A percentile compares a stretch with the other conserved stretches of the same genome.
These are phyloP conservation scores for Epirrita christyi DNA, from an alignment of 2,888 invertebrate genomes.

Conservation along the genomic window DNA sequence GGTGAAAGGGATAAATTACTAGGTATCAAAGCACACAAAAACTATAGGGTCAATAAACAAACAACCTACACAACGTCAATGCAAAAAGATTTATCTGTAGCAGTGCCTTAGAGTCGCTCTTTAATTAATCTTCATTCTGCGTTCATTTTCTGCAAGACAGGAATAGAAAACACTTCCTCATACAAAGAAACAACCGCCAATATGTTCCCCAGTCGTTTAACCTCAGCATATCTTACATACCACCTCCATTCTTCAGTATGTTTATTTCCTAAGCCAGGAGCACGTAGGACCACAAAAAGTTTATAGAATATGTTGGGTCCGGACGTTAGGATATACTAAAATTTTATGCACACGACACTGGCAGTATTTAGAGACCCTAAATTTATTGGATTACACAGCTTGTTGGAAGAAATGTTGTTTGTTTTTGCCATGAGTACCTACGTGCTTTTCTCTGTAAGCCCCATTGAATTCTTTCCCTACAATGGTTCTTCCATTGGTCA, in stretches of 20 bases:
- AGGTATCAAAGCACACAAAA: too few species aligned
- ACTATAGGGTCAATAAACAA: too few species aligned
- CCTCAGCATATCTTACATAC: conserved; percentile 13
- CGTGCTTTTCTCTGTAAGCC: too few species aligned
- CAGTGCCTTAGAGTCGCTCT: too few species aligned
- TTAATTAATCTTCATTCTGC: too few species aligned
- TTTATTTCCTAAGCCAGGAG: conserved; percentile 21
- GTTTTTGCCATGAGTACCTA: too few species aligned
- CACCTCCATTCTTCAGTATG: conserved; percentile 11
- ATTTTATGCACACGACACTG: conserved; percentile 28
- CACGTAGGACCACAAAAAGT: conserved; percentile 37
- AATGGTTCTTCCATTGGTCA: too few species aligned
- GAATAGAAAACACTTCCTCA: neutral
- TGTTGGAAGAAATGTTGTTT: neutral
- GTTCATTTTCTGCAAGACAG: too few species aligned
- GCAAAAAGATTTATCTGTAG: too few species aligned
- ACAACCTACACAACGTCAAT: too few species aligned
- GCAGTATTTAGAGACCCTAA: conserved; percentile 15
- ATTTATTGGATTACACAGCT: conserved; percentile 13
- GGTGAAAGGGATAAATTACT: too few species aligned
- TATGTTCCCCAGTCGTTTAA: neutral
- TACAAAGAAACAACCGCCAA: neutral
- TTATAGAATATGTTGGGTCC: conserved; percentile 29
- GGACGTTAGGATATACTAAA: conserved; percentile 22
- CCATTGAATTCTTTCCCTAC: too few species aligned